Evolutionary conservation across 1,140 invertebrate species (phyloP).

Genomic region (Tenebrio molitor): DNA sequence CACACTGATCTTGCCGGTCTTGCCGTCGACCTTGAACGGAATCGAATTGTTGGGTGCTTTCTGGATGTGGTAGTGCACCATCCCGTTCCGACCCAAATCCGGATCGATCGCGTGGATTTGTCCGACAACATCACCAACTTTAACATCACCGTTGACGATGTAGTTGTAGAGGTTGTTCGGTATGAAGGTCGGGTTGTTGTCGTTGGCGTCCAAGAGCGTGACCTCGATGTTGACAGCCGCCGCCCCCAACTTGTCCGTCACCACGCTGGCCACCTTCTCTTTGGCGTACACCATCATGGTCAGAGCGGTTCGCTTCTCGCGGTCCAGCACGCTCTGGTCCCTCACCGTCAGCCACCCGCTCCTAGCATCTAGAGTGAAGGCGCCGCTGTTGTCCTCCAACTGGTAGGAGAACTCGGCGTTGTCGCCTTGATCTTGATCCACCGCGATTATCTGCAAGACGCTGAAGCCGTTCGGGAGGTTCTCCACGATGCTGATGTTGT

Average conservation of each 20-base stretch:
- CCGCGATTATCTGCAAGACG: slow-evolving; percentile 84
- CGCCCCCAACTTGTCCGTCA: slow-evolving; percentile 68
- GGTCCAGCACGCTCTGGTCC: slow-evolving; percentile 79
- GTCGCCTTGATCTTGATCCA: slow-evolving; percentile 84
- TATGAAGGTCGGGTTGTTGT: slow-evolving; percentile 88
- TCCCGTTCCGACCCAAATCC: slow-evolving; percentile 84
- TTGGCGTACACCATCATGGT: slow-evolving; percentile 82
- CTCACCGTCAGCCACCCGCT: slow-evolving; percentile 88
- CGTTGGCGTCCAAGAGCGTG: slow-evolving; percentile 86
- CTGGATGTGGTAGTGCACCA: slow-evolving; percentile 83
- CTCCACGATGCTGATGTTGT: slow-evolving; percentile 93
- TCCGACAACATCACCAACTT: slow-evolving; percentile 78
- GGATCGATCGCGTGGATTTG: slow-evolving; percentile 84
- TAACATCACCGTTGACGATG: slow-evolving; percentile 76
- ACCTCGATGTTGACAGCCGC: slow-evolving; percentile 82
- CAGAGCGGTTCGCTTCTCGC: slow-evolving; percentile 79
- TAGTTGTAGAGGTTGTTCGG: slow-evolving; percentile 87
- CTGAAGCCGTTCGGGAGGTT: slow-evolving; percentile 90
- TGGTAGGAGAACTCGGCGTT: slow-evolving; percentile 88
- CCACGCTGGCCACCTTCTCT: slow-evolving; percentile 78
- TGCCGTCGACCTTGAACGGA: slow-evolving; percentile 79
- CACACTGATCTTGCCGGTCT: slow-evolving; percentile 80
- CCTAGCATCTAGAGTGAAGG: slow-evolving; percentile 83
- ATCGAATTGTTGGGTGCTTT: slow-evolving; percentile 76
- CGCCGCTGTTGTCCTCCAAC: slow-evolving; percentile 79